phyloP scores from a whole-genome alignment of 2,113 vertebrate species.

The Coryphaenoides rupestris region DNA sequence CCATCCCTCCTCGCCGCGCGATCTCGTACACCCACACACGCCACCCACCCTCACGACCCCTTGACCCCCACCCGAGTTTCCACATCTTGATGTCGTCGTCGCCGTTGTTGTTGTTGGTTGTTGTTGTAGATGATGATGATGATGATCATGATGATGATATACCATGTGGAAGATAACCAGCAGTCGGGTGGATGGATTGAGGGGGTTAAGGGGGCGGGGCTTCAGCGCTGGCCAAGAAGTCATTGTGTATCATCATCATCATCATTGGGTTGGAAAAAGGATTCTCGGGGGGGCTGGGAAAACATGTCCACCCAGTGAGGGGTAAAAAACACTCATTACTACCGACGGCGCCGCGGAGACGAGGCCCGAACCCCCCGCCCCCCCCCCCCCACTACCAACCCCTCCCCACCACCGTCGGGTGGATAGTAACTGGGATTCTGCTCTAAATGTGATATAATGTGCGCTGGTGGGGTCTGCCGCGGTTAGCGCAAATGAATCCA shows the following conservation, averaged over 20 bases:
- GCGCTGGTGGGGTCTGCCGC: slow-evolving; percentile 33
- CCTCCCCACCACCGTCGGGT: too few species aligned
- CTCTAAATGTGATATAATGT: slow-evolving; percentile 67
- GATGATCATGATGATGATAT: too few species aligned
- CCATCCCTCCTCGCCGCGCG: too few species aligned
- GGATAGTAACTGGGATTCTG: slow-evolving; percentile 66
- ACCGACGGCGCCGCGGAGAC: slow-evolving; percentile 46
- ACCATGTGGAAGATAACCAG: too few species aligned
- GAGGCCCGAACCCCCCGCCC: slow-evolving; percentile 43
- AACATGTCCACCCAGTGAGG: slow-evolving; percentile 73
- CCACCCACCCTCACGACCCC: slow-evolving; percentile 11
- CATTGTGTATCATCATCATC: not conserved
- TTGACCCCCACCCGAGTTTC: too few species aligned
- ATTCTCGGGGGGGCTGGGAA: slow-evolving; percentile 30
- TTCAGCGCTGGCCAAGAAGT: too few species aligned
- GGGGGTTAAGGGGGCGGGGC: too few species aligned
- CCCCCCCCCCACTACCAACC: too few species aligned
- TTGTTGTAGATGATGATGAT: slow-evolving; percentile 33
- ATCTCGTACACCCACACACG: too few species aligned
- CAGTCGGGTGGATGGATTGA: too few species aligned
- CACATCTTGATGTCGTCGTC: slow-evolving; percentile 29
- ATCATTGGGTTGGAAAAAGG: not conserved
- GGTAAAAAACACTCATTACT: slow-evolving; percentile 71
- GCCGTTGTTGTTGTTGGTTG: slow-evolving; percentile 23
- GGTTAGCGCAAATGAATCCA: slow-evolving; percentile 31